Conservation (phyloP, 2,797 vertebrate species). For the Perodicticus potto region DNA sequence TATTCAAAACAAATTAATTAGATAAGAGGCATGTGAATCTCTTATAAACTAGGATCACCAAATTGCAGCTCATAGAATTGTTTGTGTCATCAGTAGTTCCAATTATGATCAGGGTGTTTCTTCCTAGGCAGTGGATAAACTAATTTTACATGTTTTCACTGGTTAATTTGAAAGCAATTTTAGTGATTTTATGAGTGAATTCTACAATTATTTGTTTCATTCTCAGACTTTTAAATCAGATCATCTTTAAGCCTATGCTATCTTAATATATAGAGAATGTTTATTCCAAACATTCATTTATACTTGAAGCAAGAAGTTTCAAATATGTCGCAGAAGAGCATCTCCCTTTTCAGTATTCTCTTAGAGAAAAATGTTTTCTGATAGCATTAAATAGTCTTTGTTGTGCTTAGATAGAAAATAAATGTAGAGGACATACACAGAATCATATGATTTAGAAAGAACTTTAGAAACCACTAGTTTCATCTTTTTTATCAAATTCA, state of each 20-base stretch:
- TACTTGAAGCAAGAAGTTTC: background rate
- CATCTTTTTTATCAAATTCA: background rate
- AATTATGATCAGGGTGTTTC: background rate
- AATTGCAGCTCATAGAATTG: background rate
- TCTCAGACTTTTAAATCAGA: background rate
- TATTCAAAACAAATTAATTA: background rate
- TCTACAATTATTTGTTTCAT: conserved; percentile 3
- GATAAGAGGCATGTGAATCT: background rate
- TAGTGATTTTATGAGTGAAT: background rate
- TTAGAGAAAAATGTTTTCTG: background rate
- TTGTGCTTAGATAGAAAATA: background rate
- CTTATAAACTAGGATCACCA: background rate
- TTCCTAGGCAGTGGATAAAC: background rate
- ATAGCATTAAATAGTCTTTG: background rate
- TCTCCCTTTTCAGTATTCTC: background rate
- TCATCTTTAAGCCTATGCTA: conserved; percentile 11
- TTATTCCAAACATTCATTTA: conserved; percentile 15
- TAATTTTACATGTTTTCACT: background rate
- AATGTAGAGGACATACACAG: background rate
- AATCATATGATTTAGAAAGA: background rate
- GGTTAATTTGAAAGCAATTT: conserved; percentile 31
- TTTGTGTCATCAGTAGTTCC: background rate
- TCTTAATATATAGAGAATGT: conserved; percentile 7
- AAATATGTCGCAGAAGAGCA: background rate
- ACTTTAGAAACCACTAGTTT: background rate